Evolutionary conservation across 2,888 invertebrate species (phyloP).

Genomic region (Hyles lineata): DNA sequence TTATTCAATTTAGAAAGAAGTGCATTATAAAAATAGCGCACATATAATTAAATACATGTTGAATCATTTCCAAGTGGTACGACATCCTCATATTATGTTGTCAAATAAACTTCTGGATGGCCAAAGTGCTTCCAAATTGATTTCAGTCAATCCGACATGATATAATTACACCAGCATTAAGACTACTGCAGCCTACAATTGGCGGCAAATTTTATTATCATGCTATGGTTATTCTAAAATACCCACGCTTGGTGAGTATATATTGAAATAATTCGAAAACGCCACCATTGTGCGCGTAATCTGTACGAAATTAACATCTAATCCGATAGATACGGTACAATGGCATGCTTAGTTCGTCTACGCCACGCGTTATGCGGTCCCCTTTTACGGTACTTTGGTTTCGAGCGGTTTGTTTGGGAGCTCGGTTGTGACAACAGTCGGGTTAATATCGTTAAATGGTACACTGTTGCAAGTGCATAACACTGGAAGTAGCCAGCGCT

Average conservation of each 20-base stretch:
- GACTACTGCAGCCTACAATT: not conserved
- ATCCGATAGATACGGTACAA: slow-evolving; percentile 47
- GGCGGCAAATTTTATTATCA: slow-evolving; percentile 1
- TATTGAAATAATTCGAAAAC: slow-evolving; percentile 32
- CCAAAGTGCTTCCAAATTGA: not conserved
- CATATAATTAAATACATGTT: too few species aligned
- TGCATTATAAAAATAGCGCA: too few species aligned
- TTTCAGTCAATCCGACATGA: not conserved
- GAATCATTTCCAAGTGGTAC: too few species aligned
- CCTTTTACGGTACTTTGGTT: slow-evolving; percentile 65
- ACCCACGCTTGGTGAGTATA: not conserved
- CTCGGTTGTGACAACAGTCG: slow-evolving; percentile 59
- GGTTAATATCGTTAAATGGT: slow-evolving; percentile 69
- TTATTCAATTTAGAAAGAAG: too few species aligned
- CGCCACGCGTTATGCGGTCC: slow-evolving; percentile 52
- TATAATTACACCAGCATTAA: not conserved
- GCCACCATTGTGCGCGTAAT: slow-evolving; percentile 39
- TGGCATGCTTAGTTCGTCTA: slow-evolving; percentile 39
- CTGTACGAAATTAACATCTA: slow-evolving; percentile 48
- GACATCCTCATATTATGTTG: too few species aligned
- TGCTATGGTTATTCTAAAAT: not conserved
- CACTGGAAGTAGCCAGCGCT: slow-evolving; percentile 46
- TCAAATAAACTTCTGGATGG: not conserved
- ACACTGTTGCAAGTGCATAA: slow-evolving; percentile 62
- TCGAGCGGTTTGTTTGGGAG: slow-evolving; percentile 58